Conservation (phyloP, 2,888 invertebrate genomes). For the Eupithecia vulgata region DNA sequence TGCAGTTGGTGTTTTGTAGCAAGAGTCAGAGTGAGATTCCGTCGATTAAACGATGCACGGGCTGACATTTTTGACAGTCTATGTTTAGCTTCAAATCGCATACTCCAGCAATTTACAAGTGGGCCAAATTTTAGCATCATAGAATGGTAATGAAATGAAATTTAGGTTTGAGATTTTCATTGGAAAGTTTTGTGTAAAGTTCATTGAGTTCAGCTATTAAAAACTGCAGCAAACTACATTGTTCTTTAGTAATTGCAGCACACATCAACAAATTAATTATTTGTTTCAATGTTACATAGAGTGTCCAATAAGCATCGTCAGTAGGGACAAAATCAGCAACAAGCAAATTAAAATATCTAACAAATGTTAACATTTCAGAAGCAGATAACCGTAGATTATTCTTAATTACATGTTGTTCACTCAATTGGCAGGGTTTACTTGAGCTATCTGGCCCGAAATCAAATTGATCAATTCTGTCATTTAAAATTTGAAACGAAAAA, state of each 20-base stretch:
- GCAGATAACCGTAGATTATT: no score
- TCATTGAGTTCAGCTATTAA: background rate
- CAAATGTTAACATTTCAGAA: no score
- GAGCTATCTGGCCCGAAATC: no score
- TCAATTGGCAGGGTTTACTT: no score
- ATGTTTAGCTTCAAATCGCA: slow-evolving; percentile 1
- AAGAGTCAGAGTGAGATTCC: background rate
- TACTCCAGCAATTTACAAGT: background rate
- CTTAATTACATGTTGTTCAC: no score
- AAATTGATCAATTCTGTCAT: no score
- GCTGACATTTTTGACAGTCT: background rate
- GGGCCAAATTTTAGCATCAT: background rate
- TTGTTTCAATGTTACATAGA: background rate
- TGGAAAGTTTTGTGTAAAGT: background rate
- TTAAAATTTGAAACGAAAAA: no score
- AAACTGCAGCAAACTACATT: background rate
- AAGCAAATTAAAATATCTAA: background rate
- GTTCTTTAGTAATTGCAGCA: background rate
- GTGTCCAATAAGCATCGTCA: background rate
- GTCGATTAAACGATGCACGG: background rate
- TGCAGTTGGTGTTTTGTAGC: background rate
- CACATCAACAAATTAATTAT: background rate
- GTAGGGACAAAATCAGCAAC: background rate
- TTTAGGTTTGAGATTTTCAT: background rate
- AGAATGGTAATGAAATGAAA: slow-evolving; percentile 2